A percentile compares a stretch with the other conserved stretches of the same genome.
phyloP scores from a whole-genome alignment of 2,888 invertebrate genomes.

The Drosophila helvetica region DNA sequence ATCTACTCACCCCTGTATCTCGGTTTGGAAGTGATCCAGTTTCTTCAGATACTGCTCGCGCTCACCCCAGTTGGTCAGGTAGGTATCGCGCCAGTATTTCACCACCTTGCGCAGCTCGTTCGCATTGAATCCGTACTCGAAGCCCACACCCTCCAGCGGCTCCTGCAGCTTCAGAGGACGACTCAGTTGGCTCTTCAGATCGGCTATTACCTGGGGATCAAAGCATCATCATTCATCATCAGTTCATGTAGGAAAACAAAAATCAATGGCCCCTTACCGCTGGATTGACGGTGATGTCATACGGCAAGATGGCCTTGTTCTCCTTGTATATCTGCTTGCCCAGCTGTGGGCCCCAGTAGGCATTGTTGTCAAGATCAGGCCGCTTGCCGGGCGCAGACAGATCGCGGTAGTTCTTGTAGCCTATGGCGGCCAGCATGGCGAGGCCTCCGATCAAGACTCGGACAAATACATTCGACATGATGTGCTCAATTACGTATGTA shows the following conservation, averaged over 20 bases:
- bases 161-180: constrained; percentile 85
- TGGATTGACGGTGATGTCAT: constrained; percentile 72
- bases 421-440: constrained; percentile 67
- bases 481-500: constrained; percentile 28
- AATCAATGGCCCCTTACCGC: constrained; percentile 57
- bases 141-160: constrained; percentile 88
- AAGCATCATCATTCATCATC: not conserved
- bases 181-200: constrained; percentile 86
- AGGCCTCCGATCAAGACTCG: constrained; percentile 70
- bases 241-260: not conserved
- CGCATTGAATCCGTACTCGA: constrained; percentile 92
- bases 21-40: constrained; percentile 90
- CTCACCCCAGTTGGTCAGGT: constrained; percentile 88
- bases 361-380: constrained; percentile 78
- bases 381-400: constrained; percentile 71
- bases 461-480: constrained; percentile 55
- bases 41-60: constrained; percentile 89
- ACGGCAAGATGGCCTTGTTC: constrained; percentile 75
- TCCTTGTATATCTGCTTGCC: constrained; percentile 73
- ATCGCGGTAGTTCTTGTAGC: constrained; percentile 79
- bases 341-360: constrained; percentile 82
- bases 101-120: constrained; percentile 88
- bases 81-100: constrained; percentile 91
- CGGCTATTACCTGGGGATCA: constrained; percentile 85
- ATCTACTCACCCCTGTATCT: constrained; percentile 86